A percentile compares a stretch with the other conserved stretches of the same genome.
Evolutionary conservation across 2,113 vertebrate species (phyloP).

Genomic region (Herpetotheres cachinnans): DNA sequence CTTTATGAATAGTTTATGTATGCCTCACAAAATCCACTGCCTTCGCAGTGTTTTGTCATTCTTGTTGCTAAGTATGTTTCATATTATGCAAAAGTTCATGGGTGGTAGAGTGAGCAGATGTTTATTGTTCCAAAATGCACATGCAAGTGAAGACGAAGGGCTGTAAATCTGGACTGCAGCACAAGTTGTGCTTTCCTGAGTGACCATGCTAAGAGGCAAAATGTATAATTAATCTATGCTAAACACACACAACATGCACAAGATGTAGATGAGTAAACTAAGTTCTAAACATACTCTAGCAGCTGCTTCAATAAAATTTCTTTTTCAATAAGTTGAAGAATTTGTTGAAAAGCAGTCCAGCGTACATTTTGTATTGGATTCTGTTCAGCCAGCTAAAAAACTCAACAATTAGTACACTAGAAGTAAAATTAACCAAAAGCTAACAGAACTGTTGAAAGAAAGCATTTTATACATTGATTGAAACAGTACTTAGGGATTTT

Average conservation of each 20-base stretch:
- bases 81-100: fast-evolving
- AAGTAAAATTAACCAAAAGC: constrained; percentile 13
- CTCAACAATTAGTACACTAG: background rate
- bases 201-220: background rate
- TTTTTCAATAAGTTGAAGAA: background rate
- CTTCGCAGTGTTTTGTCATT: background rate
- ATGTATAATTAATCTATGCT: background rate
- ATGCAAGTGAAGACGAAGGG: background rate
- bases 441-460: background rate
- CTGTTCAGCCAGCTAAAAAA: background rate
- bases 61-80: fast-evolving
- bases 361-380: background rate
- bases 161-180: background rate
- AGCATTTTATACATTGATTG: background rate
- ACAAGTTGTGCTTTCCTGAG: background rate
- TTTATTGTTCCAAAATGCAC: background rate
- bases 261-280: background rate
- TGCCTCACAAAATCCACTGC: background rate
- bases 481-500: background rate
- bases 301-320: background rate
- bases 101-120: background rate
- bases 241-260: background rate
- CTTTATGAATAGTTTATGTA: background rate
- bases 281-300: background rate
- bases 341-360: background rate